phyloP scores from a whole-genome alignment of 2,113 vertebrate genomes.

The Pseudois nayaur region DNA sequence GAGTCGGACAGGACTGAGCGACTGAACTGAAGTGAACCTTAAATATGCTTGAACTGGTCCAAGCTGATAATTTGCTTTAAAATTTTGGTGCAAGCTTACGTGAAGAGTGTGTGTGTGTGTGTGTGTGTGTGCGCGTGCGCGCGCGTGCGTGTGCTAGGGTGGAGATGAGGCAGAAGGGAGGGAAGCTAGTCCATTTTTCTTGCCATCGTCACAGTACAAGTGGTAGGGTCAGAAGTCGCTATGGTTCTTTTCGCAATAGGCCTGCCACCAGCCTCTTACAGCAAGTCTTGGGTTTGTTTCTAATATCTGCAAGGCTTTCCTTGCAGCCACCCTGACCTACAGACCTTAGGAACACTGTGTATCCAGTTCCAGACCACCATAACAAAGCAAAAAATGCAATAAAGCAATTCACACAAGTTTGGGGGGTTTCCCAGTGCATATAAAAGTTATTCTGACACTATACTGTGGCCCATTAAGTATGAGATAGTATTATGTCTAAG shows the following conservation, averaged over 20 bases:
- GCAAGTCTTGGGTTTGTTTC: neutral
- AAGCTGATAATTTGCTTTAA: neutral
- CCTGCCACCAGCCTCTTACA: neutral
- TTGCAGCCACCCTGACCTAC: neutral
- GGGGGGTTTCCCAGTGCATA: neutral
- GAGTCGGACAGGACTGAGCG: too few relatives aligned
- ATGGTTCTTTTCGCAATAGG: neutral
- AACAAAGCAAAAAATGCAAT: neutral
- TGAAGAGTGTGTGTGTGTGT: neutral
- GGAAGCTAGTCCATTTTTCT: neutral
- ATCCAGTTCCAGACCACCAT: neutral
- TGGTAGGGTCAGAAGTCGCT: fast-evolving
- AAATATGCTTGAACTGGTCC: neutral
- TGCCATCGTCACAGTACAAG: neutral
- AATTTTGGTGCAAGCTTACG: neutral
- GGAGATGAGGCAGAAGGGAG: neutral
- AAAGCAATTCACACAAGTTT: neutral
- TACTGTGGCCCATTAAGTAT: neutral
- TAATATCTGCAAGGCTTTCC: neutral
- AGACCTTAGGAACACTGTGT: neutral
- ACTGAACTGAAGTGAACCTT: neutral
- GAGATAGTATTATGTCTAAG: neutral
- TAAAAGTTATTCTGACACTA: neutral
- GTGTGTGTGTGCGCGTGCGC: fast-evolving
- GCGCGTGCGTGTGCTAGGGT: neutral